These are phyloP conservation scores for Silurus aristotelis DNA, from an alignment of 2,797 vertebrate genomes.

Conservation along the genomic window DNA sequence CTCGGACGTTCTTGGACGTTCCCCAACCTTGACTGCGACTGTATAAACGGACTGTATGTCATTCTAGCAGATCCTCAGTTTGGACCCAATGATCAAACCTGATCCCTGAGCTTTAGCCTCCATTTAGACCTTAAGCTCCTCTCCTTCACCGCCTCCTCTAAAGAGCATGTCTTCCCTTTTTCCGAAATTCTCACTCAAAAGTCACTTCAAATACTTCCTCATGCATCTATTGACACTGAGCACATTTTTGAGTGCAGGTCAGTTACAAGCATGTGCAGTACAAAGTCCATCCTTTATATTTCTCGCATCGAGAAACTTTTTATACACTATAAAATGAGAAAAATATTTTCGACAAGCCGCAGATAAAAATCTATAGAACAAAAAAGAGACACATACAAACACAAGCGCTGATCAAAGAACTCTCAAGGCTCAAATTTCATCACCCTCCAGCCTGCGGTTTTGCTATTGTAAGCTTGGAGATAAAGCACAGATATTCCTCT, in stretches of 20 bases:
- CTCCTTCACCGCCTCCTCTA: neutral
- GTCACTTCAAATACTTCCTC: neutral
- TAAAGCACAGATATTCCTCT: neutral
- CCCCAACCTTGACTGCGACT: neutral
- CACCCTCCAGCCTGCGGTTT: neutral
- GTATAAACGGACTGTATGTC: neutral
- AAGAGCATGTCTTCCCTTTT: neutral
- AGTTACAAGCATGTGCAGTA: neutral
- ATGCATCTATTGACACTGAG: neutral
- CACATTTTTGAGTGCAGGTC: neutral
- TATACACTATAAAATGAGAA: neutral
- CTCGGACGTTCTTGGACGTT: no score
- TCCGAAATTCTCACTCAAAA: neutral
- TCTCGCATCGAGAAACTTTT: neutral
- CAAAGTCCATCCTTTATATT: neutral
- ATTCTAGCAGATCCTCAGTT: neutral
- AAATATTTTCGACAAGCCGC: neutral
- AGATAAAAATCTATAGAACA: neutral
- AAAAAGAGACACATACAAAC: neutral
- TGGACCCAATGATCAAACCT: neutral
- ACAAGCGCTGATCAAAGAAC: neutral
- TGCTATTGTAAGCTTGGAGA: neutral
- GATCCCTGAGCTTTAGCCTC: neutral
- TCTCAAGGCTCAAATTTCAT: neutral
- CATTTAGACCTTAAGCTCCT: constrained; percentile 21